Evolutionary conservation across 1,140 invertebrate species (phyloP).

Genomic region (Drosophila serrata): DNA sequence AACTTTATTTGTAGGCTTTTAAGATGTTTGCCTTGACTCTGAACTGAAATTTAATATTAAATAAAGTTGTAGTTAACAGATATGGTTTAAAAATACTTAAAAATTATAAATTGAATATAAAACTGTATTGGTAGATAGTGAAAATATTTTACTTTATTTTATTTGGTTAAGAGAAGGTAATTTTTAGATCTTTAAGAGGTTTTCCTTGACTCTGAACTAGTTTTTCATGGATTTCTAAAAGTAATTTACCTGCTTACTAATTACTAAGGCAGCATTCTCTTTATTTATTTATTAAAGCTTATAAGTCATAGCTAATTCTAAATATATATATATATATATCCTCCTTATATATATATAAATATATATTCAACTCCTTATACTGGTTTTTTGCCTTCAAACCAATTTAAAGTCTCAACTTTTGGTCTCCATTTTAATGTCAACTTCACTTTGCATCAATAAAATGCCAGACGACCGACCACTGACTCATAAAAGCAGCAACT

Average conservation of each 20-base stretch:
- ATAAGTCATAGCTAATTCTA: no score
- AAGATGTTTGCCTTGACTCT: not conserved
- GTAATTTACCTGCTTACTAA: not conserved
- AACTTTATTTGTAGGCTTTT: not conserved
- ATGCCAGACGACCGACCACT: slow-evolving; percentile 40
- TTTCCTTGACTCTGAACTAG: not conserved
- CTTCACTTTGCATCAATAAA: slow-evolving; percentile 67
- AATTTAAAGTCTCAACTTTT: slow-evolving; percentile 20
- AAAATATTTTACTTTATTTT: not conserved
- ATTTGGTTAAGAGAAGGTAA: not conserved
- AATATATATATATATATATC: not conserved
- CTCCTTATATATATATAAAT: not conserved
- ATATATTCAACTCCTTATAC: not conserved
- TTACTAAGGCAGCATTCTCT: not conserved
- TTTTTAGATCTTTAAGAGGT: not conserved
- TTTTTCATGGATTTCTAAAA: not conserved
- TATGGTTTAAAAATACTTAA: not conserved
- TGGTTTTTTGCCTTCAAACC: slow-evolving; percentile 2
- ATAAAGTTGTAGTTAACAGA: not conserved
- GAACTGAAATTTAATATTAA: no score
- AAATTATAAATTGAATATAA: not conserved
- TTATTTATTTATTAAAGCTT: not conserved
- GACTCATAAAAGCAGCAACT: slow-evolving; percentile 34
- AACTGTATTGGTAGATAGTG: no score
- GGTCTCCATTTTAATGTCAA: slow-evolving; percentile 52